Conservation (phyloP, 2,113 vertebrate genomes). For the Chaetorhynchus papuensis region DNA sequence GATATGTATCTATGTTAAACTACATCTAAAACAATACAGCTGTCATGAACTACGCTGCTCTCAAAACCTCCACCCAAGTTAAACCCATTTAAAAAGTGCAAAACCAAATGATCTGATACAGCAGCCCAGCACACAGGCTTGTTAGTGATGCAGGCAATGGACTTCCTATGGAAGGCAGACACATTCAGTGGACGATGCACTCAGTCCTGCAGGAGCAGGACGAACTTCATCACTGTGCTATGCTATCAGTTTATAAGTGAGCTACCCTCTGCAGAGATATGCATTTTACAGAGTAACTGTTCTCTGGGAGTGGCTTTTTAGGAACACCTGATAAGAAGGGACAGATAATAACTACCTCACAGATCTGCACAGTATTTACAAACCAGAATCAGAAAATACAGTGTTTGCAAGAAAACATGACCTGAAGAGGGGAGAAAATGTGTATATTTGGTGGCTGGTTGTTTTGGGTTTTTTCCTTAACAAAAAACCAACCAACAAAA, state of each 20-base stretch:
- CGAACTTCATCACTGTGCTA: neutral
- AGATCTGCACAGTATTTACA: neutral
- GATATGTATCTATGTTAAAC: no score
- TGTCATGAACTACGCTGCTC: neutral
- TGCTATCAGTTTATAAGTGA: neutral
- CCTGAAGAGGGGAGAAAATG: neutral
- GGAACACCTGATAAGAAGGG: neutral
- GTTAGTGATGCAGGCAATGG: neutral
- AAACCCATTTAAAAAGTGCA: neutral
- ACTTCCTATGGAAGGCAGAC: neutral
- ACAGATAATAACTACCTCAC: neutral
- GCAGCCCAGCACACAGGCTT: neutral
- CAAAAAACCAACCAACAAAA: neutral
- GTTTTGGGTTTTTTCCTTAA: rapidly evolving
- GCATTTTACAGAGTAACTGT: neutral
- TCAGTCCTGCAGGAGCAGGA: neutral
- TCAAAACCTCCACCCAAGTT: neutral
- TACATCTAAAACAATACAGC: neutral
- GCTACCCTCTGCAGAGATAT: neutral
- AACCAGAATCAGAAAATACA: neutral
- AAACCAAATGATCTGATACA: neutral
- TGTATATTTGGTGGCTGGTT: neutral
- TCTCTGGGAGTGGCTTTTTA: neutral
- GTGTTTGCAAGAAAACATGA: neutral
- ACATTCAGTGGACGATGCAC: neutral